Evolutionary conservation across 1,140 invertebrate species (phyloP).

Genomic region (Cylas formicarius): DNA sequence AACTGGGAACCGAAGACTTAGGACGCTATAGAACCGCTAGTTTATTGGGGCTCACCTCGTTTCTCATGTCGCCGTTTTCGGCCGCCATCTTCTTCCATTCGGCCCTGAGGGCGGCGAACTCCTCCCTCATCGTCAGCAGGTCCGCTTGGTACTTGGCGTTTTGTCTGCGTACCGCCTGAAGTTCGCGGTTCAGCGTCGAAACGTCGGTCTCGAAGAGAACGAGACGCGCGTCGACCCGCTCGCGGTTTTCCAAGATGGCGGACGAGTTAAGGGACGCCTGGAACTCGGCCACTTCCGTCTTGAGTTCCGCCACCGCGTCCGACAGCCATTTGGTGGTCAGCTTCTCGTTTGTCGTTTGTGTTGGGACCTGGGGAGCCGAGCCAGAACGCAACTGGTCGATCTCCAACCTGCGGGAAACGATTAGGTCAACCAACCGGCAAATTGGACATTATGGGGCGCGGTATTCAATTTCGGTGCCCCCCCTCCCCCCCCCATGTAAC

Average conservation of each 20-base stretch:
- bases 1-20: no score
- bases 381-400: conserved; percentile 33
- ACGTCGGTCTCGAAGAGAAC: conserved; percentile 38
- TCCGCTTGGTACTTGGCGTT: conserved; percentile 37
- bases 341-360: conserved; percentile 41
- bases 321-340: conserved; percentile 44
- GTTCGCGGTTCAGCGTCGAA: conserved; percentile 34
- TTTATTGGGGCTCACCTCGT: conserved; percentile 37
- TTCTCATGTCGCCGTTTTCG: conserved; percentile 36
- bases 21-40: no score
- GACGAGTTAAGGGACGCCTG: conserved; percentile 39
- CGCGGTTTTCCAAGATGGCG: conserved; percentile 33
- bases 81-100: conserved; percentile 32
- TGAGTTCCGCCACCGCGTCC: conserved; percentile 37
- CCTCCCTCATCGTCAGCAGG: conserved; percentile 31
- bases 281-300: conserved; percentile 41
- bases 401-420: conserved; percentile 32
- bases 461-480: no score
- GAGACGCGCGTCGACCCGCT: conserved; percentile 34
- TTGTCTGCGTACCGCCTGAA: conserved; percentile 31
- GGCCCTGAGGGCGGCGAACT: conserved; percentile 33
- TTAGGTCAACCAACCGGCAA: conserved; percentile 10
- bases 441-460: conserved; percentile 7
- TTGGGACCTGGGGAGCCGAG: conserved; percentile 9
- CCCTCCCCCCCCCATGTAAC: no score